phyloP scores from a whole-genome alignment of 2,113 vertebrate species.

The Aplodontia rufa region DNA sequence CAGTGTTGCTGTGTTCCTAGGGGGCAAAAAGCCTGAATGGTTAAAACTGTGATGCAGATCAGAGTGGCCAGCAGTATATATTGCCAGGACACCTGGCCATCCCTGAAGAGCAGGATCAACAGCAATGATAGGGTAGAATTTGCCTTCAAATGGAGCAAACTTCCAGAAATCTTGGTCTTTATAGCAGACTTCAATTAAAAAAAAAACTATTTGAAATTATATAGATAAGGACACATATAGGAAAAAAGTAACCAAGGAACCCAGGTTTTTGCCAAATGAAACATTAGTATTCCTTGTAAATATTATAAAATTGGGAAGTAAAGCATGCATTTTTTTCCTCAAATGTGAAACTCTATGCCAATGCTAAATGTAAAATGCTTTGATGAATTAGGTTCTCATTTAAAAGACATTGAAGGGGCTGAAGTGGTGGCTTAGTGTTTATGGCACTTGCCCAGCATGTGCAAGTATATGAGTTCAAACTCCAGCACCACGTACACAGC shows the following conservation, averaged over 20 bases:
- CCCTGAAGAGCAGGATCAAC: neutral
- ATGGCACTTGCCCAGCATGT: too few relatives aligned
- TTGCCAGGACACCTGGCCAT: neutral
- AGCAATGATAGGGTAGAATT: neutral
- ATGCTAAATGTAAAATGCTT: neutral
- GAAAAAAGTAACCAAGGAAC: neutral
- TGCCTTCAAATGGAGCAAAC: neutral
- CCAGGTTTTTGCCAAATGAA: constrained; percentile 8
- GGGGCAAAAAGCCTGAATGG: neutral
- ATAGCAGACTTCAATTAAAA: neutral
- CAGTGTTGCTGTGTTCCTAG: neutral
- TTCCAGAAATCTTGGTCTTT: neutral
- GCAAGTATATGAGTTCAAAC: too few relatives aligned
- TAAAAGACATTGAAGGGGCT: neutral
- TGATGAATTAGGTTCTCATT: constrained; percentile 21
- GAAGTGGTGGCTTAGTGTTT: too few relatives aligned
- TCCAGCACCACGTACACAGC: too few relatives aligned
- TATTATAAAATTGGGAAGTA: constrained; percentile 19
- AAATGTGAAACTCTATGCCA: neutral
- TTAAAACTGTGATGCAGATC: neutral
- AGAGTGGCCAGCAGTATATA: neutral
- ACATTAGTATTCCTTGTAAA: neutral
- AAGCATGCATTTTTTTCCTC: neutral
- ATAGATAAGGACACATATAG: neutral
- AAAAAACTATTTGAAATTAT: neutral